Conservation (phyloP, 2,888 invertebrate species). For the Ligdia adustata region DNA sequence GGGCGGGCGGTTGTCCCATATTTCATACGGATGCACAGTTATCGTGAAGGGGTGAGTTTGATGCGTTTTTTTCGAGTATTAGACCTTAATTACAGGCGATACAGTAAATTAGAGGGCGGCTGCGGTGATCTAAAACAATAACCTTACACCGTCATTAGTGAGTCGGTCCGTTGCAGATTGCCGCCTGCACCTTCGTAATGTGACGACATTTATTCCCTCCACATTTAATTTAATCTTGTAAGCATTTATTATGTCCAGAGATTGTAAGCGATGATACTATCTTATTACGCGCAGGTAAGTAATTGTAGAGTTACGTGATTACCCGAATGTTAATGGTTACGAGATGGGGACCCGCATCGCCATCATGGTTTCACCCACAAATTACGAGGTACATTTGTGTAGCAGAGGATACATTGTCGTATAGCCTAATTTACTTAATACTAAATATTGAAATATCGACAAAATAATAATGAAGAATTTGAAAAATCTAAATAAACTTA, state of each 20-base stretch:
- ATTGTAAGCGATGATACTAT: conserved; percentile 38
- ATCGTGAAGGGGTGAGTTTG: conserved; percentile 70
- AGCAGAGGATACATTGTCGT: too few species aligned
- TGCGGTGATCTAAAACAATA: conserved; percentile 79
- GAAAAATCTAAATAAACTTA: too few species aligned
- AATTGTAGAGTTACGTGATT: conserved; percentile 31
- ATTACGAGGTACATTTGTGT: conserved; percentile 1
- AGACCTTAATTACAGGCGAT: conserved; percentile 73
- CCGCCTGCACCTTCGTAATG: conserved; percentile 67
- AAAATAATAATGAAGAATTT: too few species aligned
- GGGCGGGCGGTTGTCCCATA: conserved; percentile 41
- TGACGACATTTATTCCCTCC: conserved; percentile 68
- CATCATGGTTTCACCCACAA: background rate
- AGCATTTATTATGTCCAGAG: conserved; percentile 54
- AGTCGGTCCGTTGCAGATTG: conserved; percentile 56
- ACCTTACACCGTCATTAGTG: conserved; percentile 71
- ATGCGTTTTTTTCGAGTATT: conserved; percentile 62
- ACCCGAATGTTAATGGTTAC: conserved; percentile 29
- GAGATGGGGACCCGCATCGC: conserved; percentile 8
- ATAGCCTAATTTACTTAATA: too few species aligned
- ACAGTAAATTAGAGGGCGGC: conserved; percentile 76
- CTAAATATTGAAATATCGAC: too few species aligned
- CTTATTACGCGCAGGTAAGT: conserved; percentile 39
- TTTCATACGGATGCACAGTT: conserved; percentile 67
- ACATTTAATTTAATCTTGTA: conserved; percentile 60